These are phyloP conservation scores for Pachyramphus minor DNA, from an alignment of 2,113 vertebrate genomes.

Conservation along the genomic window DNA sequence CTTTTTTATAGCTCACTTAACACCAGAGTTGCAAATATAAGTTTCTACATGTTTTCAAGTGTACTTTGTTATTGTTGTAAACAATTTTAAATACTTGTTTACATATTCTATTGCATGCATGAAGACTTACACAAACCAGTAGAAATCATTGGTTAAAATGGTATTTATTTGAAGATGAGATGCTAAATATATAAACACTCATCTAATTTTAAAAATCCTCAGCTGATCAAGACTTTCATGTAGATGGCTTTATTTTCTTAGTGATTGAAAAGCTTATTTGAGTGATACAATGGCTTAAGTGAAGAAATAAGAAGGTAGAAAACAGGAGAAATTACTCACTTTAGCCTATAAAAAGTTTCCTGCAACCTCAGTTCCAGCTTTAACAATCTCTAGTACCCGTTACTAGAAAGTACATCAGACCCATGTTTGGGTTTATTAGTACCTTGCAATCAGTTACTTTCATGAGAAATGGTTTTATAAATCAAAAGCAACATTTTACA, in stretches of 20 bases:
- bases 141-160: background rate
- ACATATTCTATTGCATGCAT: background rate
- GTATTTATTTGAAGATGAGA: background rate
- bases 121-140: background rate
- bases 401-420: background rate
- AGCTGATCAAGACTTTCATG: background rate
- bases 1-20: background rate
- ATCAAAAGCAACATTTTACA: conserved; percentile 19
- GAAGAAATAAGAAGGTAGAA: background rate
- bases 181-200: background rate
- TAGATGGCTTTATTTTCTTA: background rate
- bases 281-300: background rate
- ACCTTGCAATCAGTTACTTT: background rate
- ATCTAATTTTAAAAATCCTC: background rate
- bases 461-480: background rate
- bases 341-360: background rate
- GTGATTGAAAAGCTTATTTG: background rate
- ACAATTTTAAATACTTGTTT: background rate
- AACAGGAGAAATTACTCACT: background rate
- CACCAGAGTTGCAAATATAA: background rate
- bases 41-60: background rate
- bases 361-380: background rate
- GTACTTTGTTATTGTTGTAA: background rate
- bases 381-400: background rate
- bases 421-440: background rate